phyloP scores from a whole-genome alignment of 2,888 invertebrate genomes.

The Alviniconcha strummeri region DNA sequence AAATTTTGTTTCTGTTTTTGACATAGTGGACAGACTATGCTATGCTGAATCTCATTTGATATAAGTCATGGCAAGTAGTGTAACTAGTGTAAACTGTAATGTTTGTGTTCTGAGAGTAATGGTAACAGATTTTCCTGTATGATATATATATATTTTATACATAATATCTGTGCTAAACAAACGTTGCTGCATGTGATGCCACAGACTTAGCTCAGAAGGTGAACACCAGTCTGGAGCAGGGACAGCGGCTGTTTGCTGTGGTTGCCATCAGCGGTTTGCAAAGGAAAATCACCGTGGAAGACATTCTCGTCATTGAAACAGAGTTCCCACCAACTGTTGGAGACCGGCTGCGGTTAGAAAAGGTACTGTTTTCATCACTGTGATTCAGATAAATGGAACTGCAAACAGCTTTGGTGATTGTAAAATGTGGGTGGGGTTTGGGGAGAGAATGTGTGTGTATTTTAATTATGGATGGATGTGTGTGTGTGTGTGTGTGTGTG shows the following conservation, averaged over 20 bases:
- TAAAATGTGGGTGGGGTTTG: background rate
- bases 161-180: background rate
- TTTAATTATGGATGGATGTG: no score
- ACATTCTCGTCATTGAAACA: conserved; percentile 72
- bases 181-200: background rate
- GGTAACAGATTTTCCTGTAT: no score
- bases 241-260: conserved; percentile 73
- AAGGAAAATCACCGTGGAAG: conserved; percentile 74
- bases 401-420: background rate
- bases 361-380: conserved; percentile 61
- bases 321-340: conserved; percentile 73
- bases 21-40: no score
- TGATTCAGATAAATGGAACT: background rate
- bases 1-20: no score
- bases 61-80: no score
- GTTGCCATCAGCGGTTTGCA: conserved; percentile 72
- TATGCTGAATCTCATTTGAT: no score
- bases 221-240: conserved; percentile 50
- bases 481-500: no score
- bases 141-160: no score
- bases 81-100: no score
- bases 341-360: conserved; percentile 74
- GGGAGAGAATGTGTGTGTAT: background rate
- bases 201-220: conserved; percentile 53
- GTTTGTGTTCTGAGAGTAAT: no score